Percentiles rank a stretch among this genome's conserved stretches.
phyloP scores from a whole-genome alignment of 2,888 invertebrate species.

The Parnassius smintheus region DNA sequence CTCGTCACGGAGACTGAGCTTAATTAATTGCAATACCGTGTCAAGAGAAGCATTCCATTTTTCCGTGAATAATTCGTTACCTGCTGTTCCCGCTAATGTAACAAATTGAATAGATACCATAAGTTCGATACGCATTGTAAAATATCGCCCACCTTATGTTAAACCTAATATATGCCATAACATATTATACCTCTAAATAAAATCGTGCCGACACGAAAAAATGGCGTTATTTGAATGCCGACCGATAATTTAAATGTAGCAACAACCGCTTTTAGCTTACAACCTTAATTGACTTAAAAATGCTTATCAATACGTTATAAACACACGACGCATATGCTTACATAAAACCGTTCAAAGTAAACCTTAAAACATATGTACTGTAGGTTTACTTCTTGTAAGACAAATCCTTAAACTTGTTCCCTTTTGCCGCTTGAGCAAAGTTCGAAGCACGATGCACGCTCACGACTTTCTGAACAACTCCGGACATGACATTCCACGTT shows the following conservation, averaged over 20 bases:
- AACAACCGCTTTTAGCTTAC: conserved; percentile 82
- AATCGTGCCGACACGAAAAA: conserved; percentile 80
- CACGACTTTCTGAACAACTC: conserved; percentile 82
- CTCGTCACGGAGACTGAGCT: too few species aligned
- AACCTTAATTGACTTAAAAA: conserved; percentile 82
- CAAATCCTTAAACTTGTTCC: conserved; percentile 46
- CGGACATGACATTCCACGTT: conserved; percentile 82
- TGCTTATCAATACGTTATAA: conserved; percentile 72
- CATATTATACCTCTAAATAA: conserved; percentile 69
- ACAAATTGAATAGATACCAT: conserved; percentile 57
- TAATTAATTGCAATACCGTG: too few species aligned
- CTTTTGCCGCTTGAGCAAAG: conserved; percentile 52
- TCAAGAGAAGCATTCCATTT: too few species aligned
- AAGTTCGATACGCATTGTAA: conserved; percentile 49
- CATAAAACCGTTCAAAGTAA: conserved; percentile 36
- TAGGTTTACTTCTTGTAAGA: conserved; percentile 37
- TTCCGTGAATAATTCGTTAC: too few species aligned
- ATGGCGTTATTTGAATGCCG: conserved; percentile 81
- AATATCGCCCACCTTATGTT: conserved; percentile 62
- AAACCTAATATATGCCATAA: conserved; percentile 60
- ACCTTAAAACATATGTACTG: conserved; percentile 40
- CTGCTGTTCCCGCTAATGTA: conserved; percentile 38
- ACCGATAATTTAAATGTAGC: conserved; percentile 81
- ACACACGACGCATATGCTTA: conserved; percentile 41
- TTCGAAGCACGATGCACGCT: conserved; percentile 80